These are phyloP conservation scores for Ctenodactylus gundi DNA, from an alignment of 2,113 vertebrate species.

Conservation along the genomic window DNA sequence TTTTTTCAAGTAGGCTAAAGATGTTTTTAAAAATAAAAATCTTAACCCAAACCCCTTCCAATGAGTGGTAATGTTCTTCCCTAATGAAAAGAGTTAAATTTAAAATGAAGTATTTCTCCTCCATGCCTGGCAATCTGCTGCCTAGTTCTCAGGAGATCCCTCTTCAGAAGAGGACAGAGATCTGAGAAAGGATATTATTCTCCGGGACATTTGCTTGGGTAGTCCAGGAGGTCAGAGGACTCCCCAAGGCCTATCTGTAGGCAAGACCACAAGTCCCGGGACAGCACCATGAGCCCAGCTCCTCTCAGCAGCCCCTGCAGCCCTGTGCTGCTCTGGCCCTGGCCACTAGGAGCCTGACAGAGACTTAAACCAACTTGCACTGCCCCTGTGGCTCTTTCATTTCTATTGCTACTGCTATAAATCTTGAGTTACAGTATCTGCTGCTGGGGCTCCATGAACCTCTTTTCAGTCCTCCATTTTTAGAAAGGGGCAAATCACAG, in stretches of 20 bases:
- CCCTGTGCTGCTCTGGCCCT: background rate
- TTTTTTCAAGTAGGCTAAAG: too few species aligned
- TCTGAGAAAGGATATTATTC: background rate
- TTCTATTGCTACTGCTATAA: background rate
- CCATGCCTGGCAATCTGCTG: background rate
- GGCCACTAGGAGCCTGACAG: background rate
- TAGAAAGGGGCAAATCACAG: background rate
- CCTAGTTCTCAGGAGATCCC: background rate
- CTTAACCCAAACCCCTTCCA: background rate
- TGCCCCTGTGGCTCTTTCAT: background rate
- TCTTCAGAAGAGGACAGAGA: background rate
- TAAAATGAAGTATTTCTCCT: background rate
- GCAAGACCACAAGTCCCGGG: background rate
- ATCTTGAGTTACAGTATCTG: background rate
- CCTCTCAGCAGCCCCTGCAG: fast-evolving
- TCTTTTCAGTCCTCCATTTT: background rate
- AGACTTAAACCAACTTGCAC: background rate
- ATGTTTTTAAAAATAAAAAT: background rate
- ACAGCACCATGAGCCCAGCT: background rate
- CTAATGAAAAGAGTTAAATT: background rate
- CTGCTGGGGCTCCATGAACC: background rate
- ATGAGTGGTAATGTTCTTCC: background rate
- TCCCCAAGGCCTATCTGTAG: background rate
- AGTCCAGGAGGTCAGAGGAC: background rate
- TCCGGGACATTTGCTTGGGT: background rate